These are phyloP conservation scores for Sylvia atricapilla DNA, from an alignment of 2,113 vertebrate genomes.

Conservation along the genomic window DNA sequence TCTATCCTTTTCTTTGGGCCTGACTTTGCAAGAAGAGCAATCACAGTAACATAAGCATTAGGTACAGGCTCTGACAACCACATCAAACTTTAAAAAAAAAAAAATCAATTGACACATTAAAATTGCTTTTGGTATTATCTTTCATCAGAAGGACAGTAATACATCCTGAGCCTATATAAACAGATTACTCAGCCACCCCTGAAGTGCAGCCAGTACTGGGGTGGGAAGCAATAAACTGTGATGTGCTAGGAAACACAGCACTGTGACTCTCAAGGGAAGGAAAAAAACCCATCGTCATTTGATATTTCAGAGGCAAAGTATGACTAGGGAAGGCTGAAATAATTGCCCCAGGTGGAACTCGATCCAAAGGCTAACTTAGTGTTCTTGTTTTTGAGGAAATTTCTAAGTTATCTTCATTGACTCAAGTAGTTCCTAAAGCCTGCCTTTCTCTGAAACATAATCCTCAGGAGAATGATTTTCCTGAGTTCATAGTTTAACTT, in stretches of 20 bases:
- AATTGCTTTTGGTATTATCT: constrained; percentile 41
- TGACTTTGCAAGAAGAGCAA: background rate
- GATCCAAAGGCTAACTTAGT: background rate
- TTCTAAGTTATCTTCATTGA: background rate
- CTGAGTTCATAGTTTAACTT: background rate
- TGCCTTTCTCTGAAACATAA: background rate
- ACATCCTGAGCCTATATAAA: constrained; percentile 14
- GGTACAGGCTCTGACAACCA: constrained; percentile 17
- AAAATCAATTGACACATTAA: constrained; percentile 33
- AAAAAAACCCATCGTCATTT: background rate
- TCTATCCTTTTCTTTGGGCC: background rate
- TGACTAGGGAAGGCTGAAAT: background rate
- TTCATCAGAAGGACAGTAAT: constrained; percentile 18
- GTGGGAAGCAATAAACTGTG: background rate
- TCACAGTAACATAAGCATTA: background rate
- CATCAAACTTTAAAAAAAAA: background rate
- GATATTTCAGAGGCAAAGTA: background rate
- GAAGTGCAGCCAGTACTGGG: background rate
- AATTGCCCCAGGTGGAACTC: background rate
- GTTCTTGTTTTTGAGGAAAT: background rate
- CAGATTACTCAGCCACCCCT: constrained; percentile 9
- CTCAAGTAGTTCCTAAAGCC: background rate
- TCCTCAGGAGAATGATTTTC: background rate
- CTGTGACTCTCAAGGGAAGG: background rate
- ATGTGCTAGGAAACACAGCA: background rate